Conservation (phyloP, 2,797 vertebrate genomes). For the Anableps anableps region DNA sequence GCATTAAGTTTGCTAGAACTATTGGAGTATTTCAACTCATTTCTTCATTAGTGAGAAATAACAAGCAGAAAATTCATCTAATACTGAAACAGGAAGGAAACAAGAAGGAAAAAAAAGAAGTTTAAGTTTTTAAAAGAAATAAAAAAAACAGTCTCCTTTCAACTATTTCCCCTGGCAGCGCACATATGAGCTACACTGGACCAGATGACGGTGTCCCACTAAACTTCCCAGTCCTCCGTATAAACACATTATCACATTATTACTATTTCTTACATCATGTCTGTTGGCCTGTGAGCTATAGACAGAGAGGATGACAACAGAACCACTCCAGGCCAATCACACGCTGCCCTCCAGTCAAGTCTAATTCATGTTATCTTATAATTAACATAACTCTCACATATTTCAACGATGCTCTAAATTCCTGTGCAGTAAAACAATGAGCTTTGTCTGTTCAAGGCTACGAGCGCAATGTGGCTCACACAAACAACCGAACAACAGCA, state of each 20-base stretch:
- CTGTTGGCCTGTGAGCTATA: conserved; percentile 75
- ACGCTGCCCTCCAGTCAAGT: conserved; percentile 65
- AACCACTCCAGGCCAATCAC: conserved; percentile 73
- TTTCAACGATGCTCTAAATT: conserved; percentile 69
- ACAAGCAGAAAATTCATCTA: conserved; percentile 13
- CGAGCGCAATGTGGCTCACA: conserved; percentile 58
- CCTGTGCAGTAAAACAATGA: conserved; percentile 65
- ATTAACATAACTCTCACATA: conserved; percentile 78
- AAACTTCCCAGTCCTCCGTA: conserved; percentile 59
- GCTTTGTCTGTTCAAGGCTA: conserved; percentile 73
- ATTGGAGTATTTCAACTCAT: conserved; percentile 22
- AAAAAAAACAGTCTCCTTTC: conserved; percentile 23
- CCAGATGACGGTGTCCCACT: conserved; percentile 65
- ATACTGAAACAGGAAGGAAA: conserved; percentile 49
- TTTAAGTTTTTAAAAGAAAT: conserved; percentile 1
- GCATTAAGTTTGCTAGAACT: no score
- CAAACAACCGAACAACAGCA: conserved; percentile 70
- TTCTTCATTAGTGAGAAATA: conserved; percentile 58
- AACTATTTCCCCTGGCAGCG: conserved; percentile 54
- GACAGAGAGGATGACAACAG: conserved; percentile 71
- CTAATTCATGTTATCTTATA: conserved; percentile 65
- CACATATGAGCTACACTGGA: conserved; percentile 34
- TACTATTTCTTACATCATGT: conserved; percentile 82
- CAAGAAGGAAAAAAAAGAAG: conserved; percentile 17
- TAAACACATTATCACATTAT: conserved; percentile 65